Conservation (phyloP, 2,113 vertebrate species). For the Caranx ignobilis region DNA sequence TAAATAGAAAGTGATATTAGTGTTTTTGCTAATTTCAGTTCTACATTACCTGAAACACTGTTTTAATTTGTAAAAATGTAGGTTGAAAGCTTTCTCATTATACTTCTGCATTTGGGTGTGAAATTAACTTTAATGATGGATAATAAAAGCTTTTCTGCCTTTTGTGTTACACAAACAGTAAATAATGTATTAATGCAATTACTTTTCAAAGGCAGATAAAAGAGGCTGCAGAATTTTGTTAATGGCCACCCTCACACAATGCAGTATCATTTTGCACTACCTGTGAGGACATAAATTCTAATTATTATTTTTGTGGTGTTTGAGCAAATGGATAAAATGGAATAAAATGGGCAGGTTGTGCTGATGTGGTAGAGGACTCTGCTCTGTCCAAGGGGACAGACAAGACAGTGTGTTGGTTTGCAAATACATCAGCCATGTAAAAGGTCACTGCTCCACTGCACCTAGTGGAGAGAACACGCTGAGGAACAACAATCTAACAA, state of each 20-base stretch:
- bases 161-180: conserved; percentile 11
- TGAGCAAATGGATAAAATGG: conserved; percentile 31
- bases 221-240: background rate
- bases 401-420: conserved; percentile 25
- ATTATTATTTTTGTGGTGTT: conserved; percentile 35
- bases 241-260: conserved; percentile 7
- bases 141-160: background rate
- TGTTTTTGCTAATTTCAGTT: background rate
- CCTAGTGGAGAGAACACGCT: conserved; percentile 14
- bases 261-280: background rate
- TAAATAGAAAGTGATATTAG: background rate
- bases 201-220: conserved; percentile 20
- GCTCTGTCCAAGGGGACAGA: conserved; percentile 35
- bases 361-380: background rate
- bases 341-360: conserved; percentile 23
- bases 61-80: conserved; percentile 19
- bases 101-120: background rate
- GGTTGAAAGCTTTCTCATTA: conserved; percentile 10
- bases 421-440: conserved; percentile 45
- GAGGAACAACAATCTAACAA: conserved; percentile 15
- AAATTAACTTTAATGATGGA: conserved; percentile 12
- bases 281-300: conserved; percentile 11
- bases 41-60: background rate
- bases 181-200: conserved; percentile 23
- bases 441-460: conserved; percentile 42